A percentile compares a stretch with the other conserved stretches of the same genome.
Conservation (phyloP, 1,140 invertebrate species). For the Drosophila dunni region DNA sequence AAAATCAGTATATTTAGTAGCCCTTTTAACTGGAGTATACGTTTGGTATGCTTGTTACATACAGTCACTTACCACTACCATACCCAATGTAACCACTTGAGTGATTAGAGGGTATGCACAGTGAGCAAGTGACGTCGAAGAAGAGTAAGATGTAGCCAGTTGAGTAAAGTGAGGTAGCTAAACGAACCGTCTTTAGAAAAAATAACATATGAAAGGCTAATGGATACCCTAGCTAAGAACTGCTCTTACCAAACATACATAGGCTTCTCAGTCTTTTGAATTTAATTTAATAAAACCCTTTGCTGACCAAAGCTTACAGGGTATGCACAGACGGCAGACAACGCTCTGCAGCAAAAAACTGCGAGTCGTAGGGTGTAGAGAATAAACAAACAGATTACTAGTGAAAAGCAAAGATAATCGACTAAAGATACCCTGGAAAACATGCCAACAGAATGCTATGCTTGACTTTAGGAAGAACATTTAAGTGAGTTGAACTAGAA, state of each 20-base stretch:
- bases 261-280: no score
- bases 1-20: no score
- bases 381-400: background rate
- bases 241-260: background rate
- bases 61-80: background rate
- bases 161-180: background rate
- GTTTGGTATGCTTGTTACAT: background rate
- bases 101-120: background rate
- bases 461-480: no score
- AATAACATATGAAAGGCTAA: background rate
- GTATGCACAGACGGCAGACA: background rate
- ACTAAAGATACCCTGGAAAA: slow-evolving; percentile 1
- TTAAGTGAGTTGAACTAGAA: no score
- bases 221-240: background rate
- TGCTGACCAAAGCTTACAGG: background rate
- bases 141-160: background rate
- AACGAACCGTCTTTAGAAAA: background rate
- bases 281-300: background rate
- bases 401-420: background rate
- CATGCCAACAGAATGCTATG: no score
- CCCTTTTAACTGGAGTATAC: no score
- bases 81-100: background rate
- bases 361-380: background rate
- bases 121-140: background rate
- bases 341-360: background rate